These are phyloP conservation scores for Trematocara variabile DNA, from an alignment of 2,113 vertebrate genomes.

Conservation along the genomic window DNA sequence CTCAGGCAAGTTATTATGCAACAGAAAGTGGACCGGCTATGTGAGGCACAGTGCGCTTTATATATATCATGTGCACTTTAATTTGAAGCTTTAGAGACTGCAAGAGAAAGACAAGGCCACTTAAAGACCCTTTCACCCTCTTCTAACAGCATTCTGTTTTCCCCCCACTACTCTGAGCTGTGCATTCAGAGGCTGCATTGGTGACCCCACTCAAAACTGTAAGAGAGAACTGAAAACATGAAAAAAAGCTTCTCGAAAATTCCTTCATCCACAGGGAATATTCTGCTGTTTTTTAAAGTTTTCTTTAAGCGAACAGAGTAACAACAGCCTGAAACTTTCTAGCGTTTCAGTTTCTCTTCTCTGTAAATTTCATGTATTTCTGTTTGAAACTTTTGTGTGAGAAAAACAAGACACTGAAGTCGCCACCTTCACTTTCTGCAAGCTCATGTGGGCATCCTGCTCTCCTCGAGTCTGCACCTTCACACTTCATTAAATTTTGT, in stretches of 20 bases:
- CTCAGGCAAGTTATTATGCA: constrained; percentile 43
- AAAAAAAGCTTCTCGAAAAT: not conserved
- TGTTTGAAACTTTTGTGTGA: not conserved
- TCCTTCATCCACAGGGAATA: not conserved
- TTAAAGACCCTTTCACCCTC: constrained; percentile 37
- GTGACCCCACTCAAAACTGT: constrained; percentile 6
- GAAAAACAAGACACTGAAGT: not conserved
- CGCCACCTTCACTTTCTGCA: not conserved
- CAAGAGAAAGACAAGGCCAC: constrained; percentile 31
- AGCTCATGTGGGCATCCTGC: not conserved
- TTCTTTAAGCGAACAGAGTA: not conserved
- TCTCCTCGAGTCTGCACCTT: not conserved
- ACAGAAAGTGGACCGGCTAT: constrained; percentile 23
- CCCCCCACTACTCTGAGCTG: constrained; percentile 1
- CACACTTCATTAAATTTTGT: not conserved
- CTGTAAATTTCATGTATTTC: not conserved
- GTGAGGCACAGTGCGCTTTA: not conserved
- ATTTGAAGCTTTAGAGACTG: constrained; percentile 41
- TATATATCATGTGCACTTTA: constrained; percentile 27
- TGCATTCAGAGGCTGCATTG: not conserved
- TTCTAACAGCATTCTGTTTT: constrained; percentile 30
- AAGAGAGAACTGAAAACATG: not conserved
- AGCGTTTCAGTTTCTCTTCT: not conserved
- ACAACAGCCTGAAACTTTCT: not conserved
- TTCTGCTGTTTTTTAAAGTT: not conserved